Evolutionary conservation across 2,888 invertebrate genomes (phyloP).

Genomic region (Drosophila paracracens): DNA sequence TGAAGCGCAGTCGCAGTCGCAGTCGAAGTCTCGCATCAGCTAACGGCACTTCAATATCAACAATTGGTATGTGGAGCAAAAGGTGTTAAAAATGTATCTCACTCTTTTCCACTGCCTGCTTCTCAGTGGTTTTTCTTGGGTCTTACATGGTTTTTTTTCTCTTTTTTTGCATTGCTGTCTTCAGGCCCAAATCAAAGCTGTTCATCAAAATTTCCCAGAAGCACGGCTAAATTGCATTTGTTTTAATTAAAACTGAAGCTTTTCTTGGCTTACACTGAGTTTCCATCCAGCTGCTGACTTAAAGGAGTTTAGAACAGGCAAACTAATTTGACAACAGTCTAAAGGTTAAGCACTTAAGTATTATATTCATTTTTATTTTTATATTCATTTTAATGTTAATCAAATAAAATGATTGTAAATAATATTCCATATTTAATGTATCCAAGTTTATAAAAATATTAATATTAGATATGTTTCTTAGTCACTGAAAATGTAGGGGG

Average conservation of each 20-base stretch:
- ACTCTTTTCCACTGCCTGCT: slow-evolving; percentile 13
- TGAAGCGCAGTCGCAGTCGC: slow-evolving; percentile 58
- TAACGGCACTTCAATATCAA: slow-evolving; percentile 64
- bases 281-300: slow-evolving; percentile 6
- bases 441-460: background rate
- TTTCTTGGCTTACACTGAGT: slow-evolving; percentile 17
- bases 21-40: slow-evolving; percentile 34
- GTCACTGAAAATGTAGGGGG: too few species aligned
- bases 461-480: background rate
- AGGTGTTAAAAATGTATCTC: slow-evolving; percentile 61
- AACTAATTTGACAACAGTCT: slow-evolving; percentile 1
- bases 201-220: slow-evolving; percentile 65
- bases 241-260: slow-evolving; percentile 71
- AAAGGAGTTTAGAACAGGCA: slow-evolving; percentile 1
- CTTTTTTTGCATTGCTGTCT: slow-evolving; percentile 14
- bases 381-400: background rate
- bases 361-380: background rate
- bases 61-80: slow-evolving; percentile 61
- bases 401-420: background rate
- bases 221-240: slow-evolving; percentile 69
- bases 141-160: background rate
- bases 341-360: background rate
- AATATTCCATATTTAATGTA: background rate
- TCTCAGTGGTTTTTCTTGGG: slow-evolving; percentile 8
- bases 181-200: slow-evolving; percentile 54